Conservation (phyloP, 2,113 vertebrate genomes). For the Promerops cafer region DNA sequence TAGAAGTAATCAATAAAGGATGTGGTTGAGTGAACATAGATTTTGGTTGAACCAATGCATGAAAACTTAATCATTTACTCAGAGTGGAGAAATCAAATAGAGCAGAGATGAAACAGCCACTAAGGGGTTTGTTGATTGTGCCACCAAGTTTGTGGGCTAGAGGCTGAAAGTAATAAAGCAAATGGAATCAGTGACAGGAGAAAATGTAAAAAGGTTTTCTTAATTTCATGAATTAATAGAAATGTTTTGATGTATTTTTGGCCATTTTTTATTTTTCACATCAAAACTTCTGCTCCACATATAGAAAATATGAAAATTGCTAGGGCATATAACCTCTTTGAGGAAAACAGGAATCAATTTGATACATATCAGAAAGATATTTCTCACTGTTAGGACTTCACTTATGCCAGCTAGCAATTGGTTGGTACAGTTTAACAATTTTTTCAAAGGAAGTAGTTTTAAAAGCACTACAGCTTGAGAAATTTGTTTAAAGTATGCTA, state of each 20-base stretch:
- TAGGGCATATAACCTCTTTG: slow-evolving; percentile 80
- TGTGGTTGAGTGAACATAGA: slow-evolving; percentile 97
- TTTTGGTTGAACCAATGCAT: slow-evolving; percentile 98
- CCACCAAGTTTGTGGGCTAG: slow-evolving; percentile 83
- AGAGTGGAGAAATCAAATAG: slow-evolving; percentile 89
- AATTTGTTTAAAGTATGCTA: background rate
- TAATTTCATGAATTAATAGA: slow-evolving; percentile 97
- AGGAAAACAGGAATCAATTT: slow-evolving; percentile 69
- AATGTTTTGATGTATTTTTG: slow-evolving; percentile 87
- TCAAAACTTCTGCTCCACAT: slow-evolving; percentile 71
- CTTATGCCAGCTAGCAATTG: background rate
- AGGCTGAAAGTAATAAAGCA: slow-evolving; percentile 82
- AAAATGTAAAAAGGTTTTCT: slow-evolving; percentile 83
- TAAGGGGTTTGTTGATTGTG: slow-evolving; percentile 85
- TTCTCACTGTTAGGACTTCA: slow-evolving; percentile 58
- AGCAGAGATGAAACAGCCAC: slow-evolving; percentile 81
- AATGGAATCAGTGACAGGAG: slow-evolving; percentile 94
- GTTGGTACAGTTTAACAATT: background rate
- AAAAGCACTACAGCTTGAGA: background rate
- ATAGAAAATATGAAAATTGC: slow-evolving; percentile 84
- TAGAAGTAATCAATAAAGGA: slow-evolving; percentile 99
- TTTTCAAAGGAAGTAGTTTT: slow-evolving; percentile 12
- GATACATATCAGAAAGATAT: slow-evolving; percentile 48
- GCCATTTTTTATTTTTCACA: slow-evolving; percentile 75
- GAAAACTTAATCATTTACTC: slow-evolving; percentile 97